phyloP scores from a whole-genome alignment of 2,797 vertebrate genomes.

The Oreochromis grahami region DNA sequence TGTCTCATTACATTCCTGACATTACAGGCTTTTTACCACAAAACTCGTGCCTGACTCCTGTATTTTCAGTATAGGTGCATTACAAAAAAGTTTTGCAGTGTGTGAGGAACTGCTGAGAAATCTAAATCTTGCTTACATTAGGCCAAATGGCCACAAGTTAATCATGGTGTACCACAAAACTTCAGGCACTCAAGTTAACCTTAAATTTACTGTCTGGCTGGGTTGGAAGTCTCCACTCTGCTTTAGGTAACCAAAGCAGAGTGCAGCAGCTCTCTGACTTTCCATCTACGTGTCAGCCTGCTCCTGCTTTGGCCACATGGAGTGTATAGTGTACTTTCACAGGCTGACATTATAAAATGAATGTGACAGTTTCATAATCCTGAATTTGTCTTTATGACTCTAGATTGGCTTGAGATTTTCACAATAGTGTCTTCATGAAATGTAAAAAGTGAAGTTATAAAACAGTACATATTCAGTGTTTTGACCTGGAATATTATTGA shows the following conservation, averaged over 20 bases:
- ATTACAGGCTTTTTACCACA: not conserved
- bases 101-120: not conserved
- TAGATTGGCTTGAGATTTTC: not conserved
- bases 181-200: slow-evolving; percentile 1
- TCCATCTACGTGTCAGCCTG: slow-evolving; percentile 57
- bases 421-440: not conserved
- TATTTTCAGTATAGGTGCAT: slow-evolving; percentile 1
- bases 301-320: slow-evolving; percentile 9
- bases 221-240: slow-evolving; percentile 30
- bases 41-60: not conserved
- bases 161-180: slow-evolving; percentile 14
- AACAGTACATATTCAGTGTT: not conserved
- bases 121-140: slow-evolving; percentile 23
- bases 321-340: slow-evolving; percentile 43
- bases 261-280: slow-evolving; percentile 19
- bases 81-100: slow-evolving; percentile 20
- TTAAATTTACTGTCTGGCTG: slow-evolving; percentile 24
- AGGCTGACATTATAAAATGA: not conserved
- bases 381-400: not conserved
- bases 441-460: not conserved
- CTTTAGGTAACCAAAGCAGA: slow-evolving; percentile 40
- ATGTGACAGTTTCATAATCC: slow-evolving; percentile 11
- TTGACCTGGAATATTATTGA: not conserved
- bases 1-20: not conserved
- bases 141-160: slow-evolving; percentile 18